These are phyloP conservation scores for Eledona agricola DNA, from an alignment of 2,888 invertebrate species.

Conservation along the genomic window DNA sequence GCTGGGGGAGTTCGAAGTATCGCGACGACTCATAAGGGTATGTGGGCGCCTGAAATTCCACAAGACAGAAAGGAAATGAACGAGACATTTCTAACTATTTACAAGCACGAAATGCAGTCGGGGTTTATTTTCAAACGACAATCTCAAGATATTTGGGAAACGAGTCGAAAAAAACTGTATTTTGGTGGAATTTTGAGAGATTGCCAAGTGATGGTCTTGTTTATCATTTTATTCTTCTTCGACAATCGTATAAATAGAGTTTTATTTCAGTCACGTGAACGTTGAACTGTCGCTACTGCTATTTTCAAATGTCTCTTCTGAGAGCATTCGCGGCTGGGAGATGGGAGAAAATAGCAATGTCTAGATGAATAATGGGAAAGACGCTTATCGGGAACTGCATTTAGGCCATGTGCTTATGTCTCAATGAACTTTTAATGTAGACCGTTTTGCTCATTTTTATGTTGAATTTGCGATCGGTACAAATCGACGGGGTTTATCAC, in stretches of 20 bases:
- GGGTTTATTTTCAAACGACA: constrained; percentile 49
- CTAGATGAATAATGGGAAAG: no score
- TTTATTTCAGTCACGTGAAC: constrained; percentile 25
- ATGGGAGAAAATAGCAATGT: constrained; percentile 4
- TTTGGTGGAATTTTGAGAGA: constrained; percentile 20
- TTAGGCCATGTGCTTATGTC: no score
- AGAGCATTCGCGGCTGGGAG: constrained; percentile 11
- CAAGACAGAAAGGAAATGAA: no score
- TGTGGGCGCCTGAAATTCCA: no score
- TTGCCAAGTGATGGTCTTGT: constrained; percentile 9
- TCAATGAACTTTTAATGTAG: no score
- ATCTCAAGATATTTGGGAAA: no score
- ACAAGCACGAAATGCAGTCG: no score
- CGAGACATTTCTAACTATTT: constrained; percentile 47
- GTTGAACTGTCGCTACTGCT: constrained; percentile 28
- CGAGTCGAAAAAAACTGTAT: no score
- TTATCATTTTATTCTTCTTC: constrained; percentile 3
- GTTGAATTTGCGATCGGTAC: no score
- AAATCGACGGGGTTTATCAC: no score
- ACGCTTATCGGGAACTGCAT: no score
- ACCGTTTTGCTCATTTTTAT: no score
- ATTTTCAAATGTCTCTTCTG: constrained; percentile 16
- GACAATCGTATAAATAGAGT: constrained; percentile 12
- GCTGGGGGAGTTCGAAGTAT: not conserved
- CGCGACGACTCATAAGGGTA: constrained; percentile 1